A percentile compares a stretch with the other conserved stretches of the same genome.
Evolutionary conservation across 2,797 vertebrate species (phyloP).

Genomic region (Echiichthys vipera): DNA sequence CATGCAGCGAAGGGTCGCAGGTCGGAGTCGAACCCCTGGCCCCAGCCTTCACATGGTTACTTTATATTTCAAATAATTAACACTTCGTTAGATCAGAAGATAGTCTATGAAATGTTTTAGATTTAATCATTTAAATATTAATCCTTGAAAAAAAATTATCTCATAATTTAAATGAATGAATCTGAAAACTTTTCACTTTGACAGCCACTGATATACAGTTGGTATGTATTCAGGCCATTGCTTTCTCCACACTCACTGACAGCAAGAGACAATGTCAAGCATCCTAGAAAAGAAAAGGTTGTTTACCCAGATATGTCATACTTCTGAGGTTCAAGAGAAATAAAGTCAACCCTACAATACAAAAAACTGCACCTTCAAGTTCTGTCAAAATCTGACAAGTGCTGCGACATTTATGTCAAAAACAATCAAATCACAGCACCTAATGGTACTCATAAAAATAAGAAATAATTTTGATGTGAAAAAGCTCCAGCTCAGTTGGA

Average conservation of each 20-base stretch:
- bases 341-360: not conserved
- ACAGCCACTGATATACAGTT: too few species aligned
- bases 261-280: not conserved
- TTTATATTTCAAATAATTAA: too few species aligned
- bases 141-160: too few species aligned
- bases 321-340: not conserved
- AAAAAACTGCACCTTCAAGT: not conserved
- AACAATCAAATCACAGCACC: not conserved
- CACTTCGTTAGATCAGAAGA: too few species aligned
- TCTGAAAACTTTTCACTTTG: too few species aligned
- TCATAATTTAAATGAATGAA: too few species aligned
- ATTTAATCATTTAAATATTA: too few species aligned
- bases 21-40: too few species aligned
- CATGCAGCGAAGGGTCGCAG: too few species aligned
- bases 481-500: not conserved
- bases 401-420: not conserved
- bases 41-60: too few species aligned
- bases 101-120: too few species aligned
- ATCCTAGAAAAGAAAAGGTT: not conserved
- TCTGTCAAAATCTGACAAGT: not conserved
- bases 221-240: constrained; percentile 49
- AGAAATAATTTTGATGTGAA: not conserved
- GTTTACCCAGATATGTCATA: not conserved
- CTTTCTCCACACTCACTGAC: constrained; percentile 9
- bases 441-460: not conserved